These are phyloP conservation scores for Platerodrilus igneus DNA, from an alignment of 2,888 invertebrate genomes.

Conservation along the genomic window DNA sequence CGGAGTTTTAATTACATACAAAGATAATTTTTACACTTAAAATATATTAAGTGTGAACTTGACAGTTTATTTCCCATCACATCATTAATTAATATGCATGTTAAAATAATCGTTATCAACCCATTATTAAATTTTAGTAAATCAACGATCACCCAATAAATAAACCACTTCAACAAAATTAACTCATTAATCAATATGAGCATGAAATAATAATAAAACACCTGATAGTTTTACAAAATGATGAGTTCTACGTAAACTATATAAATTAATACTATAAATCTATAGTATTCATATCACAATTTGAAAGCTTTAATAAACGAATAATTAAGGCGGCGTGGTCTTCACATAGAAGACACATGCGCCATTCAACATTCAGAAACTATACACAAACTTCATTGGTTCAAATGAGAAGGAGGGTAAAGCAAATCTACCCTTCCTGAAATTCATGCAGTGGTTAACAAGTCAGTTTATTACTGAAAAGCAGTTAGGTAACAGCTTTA, in stretches of 20 bases:
- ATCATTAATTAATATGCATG: slow-evolving; percentile 9
- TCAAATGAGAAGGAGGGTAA: slow-evolving; percentile 16
- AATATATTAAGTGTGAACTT: no score
- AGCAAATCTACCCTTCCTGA: slow-evolving; percentile 25
- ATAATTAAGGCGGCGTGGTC: slow-evolving; percentile 42
- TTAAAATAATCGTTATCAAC: slow-evolving; percentile 8
- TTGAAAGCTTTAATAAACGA: slow-evolving; percentile 32
- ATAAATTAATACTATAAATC: slow-evolving; percentile 33
- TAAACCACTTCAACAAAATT: slow-evolving; percentile 33
- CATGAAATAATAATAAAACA: slow-evolving; percentile 30
- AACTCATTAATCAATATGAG: slow-evolving; percentile 32
- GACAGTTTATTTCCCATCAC: slow-evolving; percentile 5
- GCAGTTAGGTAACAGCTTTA: slow-evolving; percentile 15
- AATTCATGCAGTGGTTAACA: slow-evolving; percentile 32
- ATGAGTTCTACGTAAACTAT: slow-evolving; percentile 30
- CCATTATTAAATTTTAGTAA: slow-evolving; percentile 17
- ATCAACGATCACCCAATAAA: slow-evolving; percentile 31
- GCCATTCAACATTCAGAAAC: slow-evolving; percentile 21
- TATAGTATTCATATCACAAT: slow-evolving; percentile 31
- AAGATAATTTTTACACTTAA: no score
- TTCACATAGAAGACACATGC: slow-evolving; percentile 34
- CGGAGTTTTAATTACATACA: no score
- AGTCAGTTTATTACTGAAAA: slow-evolving; percentile 32
- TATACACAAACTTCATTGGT: slow-evolving; percentile 18
- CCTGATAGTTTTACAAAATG: slow-evolving; percentile 37